Evolutionary conservation across 1,140 invertebrate species (phyloP), one percentile per base, ranked within the genome.

Genomic region (Drosophila sp.): DNA sequence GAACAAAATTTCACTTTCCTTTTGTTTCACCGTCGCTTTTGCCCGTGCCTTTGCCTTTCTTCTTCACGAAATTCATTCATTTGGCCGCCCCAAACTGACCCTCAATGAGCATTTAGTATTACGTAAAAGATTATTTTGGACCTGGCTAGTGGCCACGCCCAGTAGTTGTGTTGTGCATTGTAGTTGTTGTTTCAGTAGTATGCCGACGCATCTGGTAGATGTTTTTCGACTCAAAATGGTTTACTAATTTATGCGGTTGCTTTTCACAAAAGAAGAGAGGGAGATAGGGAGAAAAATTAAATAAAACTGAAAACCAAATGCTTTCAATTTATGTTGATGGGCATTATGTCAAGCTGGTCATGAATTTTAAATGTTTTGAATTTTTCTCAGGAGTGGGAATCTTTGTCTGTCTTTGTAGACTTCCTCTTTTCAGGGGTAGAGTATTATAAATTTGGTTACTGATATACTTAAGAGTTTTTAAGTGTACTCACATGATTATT

Each of bases 1-100:
- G 67, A 75, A 72, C 70, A 47, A 82, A 87, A 87, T 85, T 85
- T 85, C 82, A 86, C 82, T 85, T 85, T 85, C 74, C 63, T 82
- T 76, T 56, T 33, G 33, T 72, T 38, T 29, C 30, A 32, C 38
- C 25, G 44, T 65, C 50, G 38, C 35, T n/a, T 27, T 60, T 50
- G 80, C 60, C 75, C 83, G 84, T 79, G 44, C 33, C 7, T 30
- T 58, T 54, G 80, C 61, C 76, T 84, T 84, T 80, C 79, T 84
- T 80, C 79, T 60, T 78, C 44, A 50, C 38, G 27, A 64, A 66
- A 79, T 68, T 73, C 80, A 82, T 82, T 82, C 74, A 82, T 72
- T 76, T 76, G 38, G 27, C 65, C 72, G 65, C 62, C 62, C 63
- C 57, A 73, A 64, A 47, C 68, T 87, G 82, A 85, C 44, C 82